A percentile compares a stretch with the other conserved stretches of the same genome.
Evolutionary conservation across 2,113 vertebrate species (phyloP).

Genomic region (Aptenodytes patagonicus): DNA sequence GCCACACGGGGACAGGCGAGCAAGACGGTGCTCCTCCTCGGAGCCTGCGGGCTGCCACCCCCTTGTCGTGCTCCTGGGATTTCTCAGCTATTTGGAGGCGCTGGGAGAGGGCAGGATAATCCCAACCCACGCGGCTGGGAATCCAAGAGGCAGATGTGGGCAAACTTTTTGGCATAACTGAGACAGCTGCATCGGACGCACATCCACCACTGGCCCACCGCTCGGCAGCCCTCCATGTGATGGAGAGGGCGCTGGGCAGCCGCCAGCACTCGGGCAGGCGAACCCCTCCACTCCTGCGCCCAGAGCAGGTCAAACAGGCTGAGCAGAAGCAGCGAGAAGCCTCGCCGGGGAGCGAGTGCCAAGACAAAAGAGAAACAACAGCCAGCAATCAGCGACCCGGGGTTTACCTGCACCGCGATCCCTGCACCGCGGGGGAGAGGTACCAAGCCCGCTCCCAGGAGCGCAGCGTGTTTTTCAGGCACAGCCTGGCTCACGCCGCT

Average conservation of each 20-base stretch:
- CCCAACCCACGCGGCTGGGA: neutral
- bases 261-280: fast-evolving
- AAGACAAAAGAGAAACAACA: neutral
- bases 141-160: neutral
- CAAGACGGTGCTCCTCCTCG: fast-evolving
- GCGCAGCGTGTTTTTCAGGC: neutral
- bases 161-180: neutral
- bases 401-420: neutral
- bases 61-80: neutral
- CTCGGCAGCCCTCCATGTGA: neutral
- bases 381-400: neutral
- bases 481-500: neutral
- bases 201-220: neutral
- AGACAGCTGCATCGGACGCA: neutral
- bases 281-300: neutral
- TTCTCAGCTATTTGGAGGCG: neutral
- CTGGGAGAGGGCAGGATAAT: neutral
- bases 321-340: neutral
- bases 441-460: neutral
- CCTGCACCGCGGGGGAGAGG: neutral
- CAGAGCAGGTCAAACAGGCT: neutral
- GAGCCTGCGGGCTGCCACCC: neutral
- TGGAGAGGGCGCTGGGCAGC: neutral
- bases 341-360: fast-evolving
- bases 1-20: neutral